Base-by-base conservation (phyloP, 2,888 invertebrate genomes). In the Rhagium mordax region DNA sequence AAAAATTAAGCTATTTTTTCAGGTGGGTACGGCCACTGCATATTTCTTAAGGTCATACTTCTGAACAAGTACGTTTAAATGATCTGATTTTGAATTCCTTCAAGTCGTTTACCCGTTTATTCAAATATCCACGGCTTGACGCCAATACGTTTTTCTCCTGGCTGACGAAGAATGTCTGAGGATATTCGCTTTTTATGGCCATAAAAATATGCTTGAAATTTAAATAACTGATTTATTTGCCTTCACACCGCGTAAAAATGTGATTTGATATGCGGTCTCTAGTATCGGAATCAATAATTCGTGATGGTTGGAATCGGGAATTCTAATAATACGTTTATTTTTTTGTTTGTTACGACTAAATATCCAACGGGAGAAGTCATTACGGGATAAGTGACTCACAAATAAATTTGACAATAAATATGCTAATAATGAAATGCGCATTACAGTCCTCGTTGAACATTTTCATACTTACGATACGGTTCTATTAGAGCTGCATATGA, bases 1-100 rank as follows among this genome's bases (percentile, higher is more conserved):
- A 41, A 41, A 41, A 41, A 41, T 3, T 41, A 5, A 41, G n/a
- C 41, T 3, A 41, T 41, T 3, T 8, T 16, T 7, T 10, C 7
- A 33, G 1, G 33, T 59, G 29, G 59, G 59, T 29, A 33, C 33
- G 29, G 15, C 24, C 6, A 6, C n/a, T 8, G 33, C 15, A 59
- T 59, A 16, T 18, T 33, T 59, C n/a, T 7, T 55, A 55, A 55
- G 55, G 55, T 18, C 59, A 16, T 59, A 33, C 16, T 8, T 15
- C 15, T 18, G 1, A 8, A 33, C 33, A 59, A 29, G 15, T 29
- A 29, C 16, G 7, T 18, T n/a, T 59, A 59, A 6, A 27, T 59
- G 33, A 59, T 59, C 27, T 8, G 10, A 10, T 59, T 59, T 59
- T 16, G 18, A 33, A 59, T 59, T 59, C 59, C 18, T 59, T 59